Evolutionary conservation across 2,888 invertebrate genomes (phyloP).

Genomic region (Thysanoteuthis rhombus): DNA sequence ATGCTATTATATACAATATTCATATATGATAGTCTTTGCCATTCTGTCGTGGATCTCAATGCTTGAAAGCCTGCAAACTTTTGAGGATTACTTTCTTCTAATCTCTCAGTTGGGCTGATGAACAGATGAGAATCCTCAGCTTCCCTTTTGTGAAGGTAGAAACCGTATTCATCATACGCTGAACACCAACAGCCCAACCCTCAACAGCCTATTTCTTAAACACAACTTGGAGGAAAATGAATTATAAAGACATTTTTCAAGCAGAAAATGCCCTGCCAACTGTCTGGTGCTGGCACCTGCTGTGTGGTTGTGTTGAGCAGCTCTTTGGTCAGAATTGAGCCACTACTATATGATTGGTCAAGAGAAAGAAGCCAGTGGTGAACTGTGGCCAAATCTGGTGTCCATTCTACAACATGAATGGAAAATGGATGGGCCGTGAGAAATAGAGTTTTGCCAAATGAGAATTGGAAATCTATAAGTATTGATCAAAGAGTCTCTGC

Average conservation of each 20-base stretch:
- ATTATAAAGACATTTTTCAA: not conserved
- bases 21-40: too few species aligned
- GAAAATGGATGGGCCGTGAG: not conserved
- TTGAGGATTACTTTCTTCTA: not conserved
- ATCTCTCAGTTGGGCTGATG: not conserved
- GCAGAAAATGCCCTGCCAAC: not conserved
- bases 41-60: too few species aligned
- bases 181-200: not conserved
- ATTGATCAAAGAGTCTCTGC: not conserved
- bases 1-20: too few species aligned
- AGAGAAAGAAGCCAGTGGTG: not conserved
- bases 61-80: not conserved
- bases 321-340: not conserved
- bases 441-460: not conserved
- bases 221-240: not conserved
- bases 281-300: not conserved
- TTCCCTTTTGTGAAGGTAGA: not conserved
- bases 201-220: too few species aligned
- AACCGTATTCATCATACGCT: not conserved
- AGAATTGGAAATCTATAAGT: constrained; percentile 12
- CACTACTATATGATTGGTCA: not conserved
- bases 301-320: not conserved
- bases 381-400: not conserved
- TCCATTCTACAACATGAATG: not conserved
- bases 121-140: not conserved